These are phyloP conservation scores for Eristalis tenax DNA, from an alignment of 2,888 invertebrate genomes.

Conservation along the genomic window DNA sequence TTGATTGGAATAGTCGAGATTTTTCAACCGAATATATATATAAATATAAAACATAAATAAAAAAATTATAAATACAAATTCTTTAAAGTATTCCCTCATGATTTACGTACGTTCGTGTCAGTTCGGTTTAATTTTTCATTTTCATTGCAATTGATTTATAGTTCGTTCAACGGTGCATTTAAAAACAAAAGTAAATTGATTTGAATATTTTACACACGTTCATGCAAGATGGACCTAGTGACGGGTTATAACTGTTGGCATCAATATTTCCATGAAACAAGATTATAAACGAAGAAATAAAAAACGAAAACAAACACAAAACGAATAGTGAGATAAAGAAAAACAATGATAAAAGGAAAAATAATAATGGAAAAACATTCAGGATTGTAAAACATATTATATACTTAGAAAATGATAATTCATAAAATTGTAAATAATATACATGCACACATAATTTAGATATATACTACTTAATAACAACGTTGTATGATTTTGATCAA, in stretches of 20 bases:
- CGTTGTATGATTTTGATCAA: conserved; percentile 81
- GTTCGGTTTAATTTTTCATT: neutral
- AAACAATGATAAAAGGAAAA: conserved; percentile 72
- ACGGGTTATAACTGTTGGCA: conserved; percentile 72
- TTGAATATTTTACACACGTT: neutral
- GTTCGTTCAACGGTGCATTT: neutral
- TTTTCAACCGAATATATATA: conserved; percentile 20
- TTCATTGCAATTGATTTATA: neutral
- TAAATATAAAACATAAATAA: conserved; percentile 5
- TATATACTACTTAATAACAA: conserved; percentile 78
- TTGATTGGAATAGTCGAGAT: conserved; percentile 75
- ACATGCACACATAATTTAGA: conserved; percentile 73
- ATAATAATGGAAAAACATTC: conserved; percentile 71
- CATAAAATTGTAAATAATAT: conserved; percentile 73
- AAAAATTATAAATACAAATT: neutral
- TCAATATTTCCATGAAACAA: conserved; percentile 76
- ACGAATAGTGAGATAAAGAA: conserved; percentile 72
- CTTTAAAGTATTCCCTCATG: neutral
- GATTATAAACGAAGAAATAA: conserved; percentile 12
- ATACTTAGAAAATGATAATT: conserved; percentile 74
- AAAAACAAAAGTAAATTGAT: neutral
- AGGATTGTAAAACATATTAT: conserved; percentile 77
- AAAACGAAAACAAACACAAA: conserved; percentile 66
- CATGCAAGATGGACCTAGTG: conserved; percentile 5
- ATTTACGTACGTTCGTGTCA: neutral